Base-by-base conservation (phyloP, 2,113 vertebrate genomes). In the Corydoras sp. region DNA sequence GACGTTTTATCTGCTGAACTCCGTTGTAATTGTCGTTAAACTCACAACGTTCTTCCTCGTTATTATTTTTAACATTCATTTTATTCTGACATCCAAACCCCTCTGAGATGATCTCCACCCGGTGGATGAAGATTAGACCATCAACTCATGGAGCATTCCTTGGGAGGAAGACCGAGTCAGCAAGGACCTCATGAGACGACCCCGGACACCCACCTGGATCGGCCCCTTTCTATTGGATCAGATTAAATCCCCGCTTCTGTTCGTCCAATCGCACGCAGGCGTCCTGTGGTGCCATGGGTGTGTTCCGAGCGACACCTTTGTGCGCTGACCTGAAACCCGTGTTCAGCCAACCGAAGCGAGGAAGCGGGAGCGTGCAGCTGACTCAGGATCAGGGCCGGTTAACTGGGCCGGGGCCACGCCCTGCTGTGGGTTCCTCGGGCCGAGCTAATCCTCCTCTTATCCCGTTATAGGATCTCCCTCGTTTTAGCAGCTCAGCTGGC, bases 401-500 rank as follows among this genome's bases (percentile, higher is more conserved):
- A 24, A 24, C 35, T 49, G 43, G 58, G 8, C 54, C n/a, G 13
- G 30, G 61, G 53, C 13, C 29, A 50, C 11, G 48, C 18, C 29
- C 35, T 61, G 43, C 56, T 65, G 30, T 29, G n/a, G 67, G 68
- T 56, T 55, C 51, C 15, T 74, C 30, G 15, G 64, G 43, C 58
- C 6, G 15, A 65, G 63, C 72, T 80, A 74, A 80, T 82, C 71
- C 62, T 51, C 54, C 30, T 54, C 31, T 81, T 58, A 81, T 83
- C 81, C 78, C 69, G 61, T 83, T 76, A 83, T 79, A 58, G 79
- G 79, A 83, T 82, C 72, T 65, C 5, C 43, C 60, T 65, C 65
- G 13, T 69, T 75, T 78, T 68, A 78, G 69, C 76, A 71, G 74
- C 62, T 70, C 65, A 77, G 53, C 53, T 53, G 29, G 11, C 31